Base-by-base conservation (phyloP, 2,888 invertebrate genomes). In the Dynastes grantii region DNA sequence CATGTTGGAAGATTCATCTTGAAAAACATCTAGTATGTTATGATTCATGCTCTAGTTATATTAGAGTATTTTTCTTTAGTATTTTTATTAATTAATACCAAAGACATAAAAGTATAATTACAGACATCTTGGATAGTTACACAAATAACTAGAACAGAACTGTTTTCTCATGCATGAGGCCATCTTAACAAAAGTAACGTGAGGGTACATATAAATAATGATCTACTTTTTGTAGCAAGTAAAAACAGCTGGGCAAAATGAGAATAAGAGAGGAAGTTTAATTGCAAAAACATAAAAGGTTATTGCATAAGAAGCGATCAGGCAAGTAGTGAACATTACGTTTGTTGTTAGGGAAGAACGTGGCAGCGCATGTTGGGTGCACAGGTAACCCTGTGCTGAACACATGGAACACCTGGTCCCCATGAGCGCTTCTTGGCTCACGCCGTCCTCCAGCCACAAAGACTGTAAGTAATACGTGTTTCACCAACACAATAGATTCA, bases 401-500 rank as follows among this genome's bases (percentile, higher is more conserved):
- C 88, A 88, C 82, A 87, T 84, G 71, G 88, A 87, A 82, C 88
- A 87, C 80, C 87, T 87, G 80, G 87, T 87, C 87, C 86, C 85
- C 86, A 86, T 86, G 84, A 85, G 83, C 73, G 88, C 86, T 79
- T 88, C 87, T 84, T 84, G 86, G 83, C 85, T 85, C 58, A 85
- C 85, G 79, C 88, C 87, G 81, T 92, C 91, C 84, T 92, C 92
- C 89, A 90, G 83, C 92, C 92, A 92, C 88, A 92, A 90, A 86
- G 92, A 92, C 92, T 92, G 91, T 85, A 88, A 87, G 81, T 84
- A 85, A 78, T 51, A 58, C 5, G 55, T 37, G 58, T 73, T 55
- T 73, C n/a, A 27, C 32, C 37, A 55, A 58, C 37, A 61, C 16
- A 27, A n/a, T 61, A 53, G 40, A 29, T 32, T 32, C 40, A 67